Conservation (phyloP, 2,888 invertebrate genomes). For the Apotomis turbidana region DNA sequence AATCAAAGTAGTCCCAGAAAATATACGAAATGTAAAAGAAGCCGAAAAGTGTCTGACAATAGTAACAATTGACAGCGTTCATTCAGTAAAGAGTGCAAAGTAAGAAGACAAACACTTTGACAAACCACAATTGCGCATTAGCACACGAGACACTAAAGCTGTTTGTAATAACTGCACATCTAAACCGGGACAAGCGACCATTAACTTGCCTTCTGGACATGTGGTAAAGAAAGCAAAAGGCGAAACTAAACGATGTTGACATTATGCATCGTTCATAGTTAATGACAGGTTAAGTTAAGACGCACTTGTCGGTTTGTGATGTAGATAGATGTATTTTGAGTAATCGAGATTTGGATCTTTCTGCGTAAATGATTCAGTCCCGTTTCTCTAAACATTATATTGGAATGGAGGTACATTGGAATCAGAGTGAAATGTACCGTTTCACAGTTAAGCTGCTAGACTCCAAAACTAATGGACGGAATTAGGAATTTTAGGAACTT, state of each 20-base stretch:
- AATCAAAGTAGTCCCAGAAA: too few species aligned
- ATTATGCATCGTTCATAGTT: conserved; percentile 37
- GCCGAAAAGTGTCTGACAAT: too few species aligned
- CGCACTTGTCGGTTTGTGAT: conserved; percentile 20
- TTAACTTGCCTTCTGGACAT: conserved; percentile 34
- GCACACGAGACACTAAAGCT: conserved; percentile 26
- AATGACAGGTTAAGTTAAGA: conserved; percentile 35
- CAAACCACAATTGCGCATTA: conserved; percentile 10
- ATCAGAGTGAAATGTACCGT: too few species aligned
- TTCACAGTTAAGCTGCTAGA: too few species aligned
- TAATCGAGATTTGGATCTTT: not conserved
- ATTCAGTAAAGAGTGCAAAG: too few species aligned
- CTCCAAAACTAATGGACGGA: too few species aligned
- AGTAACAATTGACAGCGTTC: too few species aligned
- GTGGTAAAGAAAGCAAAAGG: conserved; percentile 31
- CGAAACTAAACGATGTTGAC: conserved; percentile 38
- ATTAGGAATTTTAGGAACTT: too few species aligned
- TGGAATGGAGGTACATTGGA: too few species aligned
- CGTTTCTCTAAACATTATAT: too few species aligned
- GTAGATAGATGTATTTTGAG: conserved; percentile 6
- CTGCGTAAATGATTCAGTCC: conserved; percentile 7
- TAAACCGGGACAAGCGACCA: conserved; percentile 35
- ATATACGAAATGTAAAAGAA: too few species aligned
- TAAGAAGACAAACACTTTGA: not conserved
- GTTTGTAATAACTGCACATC: conserved; percentile 40